A percentile compares a stretch with the other conserved stretches of the same genome.
These are phyloP conservation scores for Chaitophorus viminalis DNA, from an alignment of 2,888 invertebrate genomes.

Conservation along the genomic window DNA sequence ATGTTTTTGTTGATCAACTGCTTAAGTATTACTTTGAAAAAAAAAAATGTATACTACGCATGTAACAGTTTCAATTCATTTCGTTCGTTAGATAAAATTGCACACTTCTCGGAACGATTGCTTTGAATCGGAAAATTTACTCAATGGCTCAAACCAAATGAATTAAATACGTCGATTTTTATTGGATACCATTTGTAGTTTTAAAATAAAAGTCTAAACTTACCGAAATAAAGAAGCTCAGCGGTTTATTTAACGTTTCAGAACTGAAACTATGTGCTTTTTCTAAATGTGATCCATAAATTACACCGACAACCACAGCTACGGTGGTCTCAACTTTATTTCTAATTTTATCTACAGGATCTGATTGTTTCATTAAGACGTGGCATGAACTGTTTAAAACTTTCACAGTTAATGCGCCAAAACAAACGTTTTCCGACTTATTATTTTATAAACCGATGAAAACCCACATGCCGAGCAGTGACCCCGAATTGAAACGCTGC, in stretches of 20 bases:
- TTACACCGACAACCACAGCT: neutral
- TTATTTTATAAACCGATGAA: conserved; percentile 1
- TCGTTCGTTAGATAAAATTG: neutral
- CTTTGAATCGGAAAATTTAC: no score
- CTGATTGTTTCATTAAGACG: conserved; percentile 37
- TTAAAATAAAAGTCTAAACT: conserved; percentile 10
- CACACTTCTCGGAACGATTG: neutral
- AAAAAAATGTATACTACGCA: no score
- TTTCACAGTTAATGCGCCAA: conserved; percentile 20
- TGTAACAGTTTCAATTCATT: no score
- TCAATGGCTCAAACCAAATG: neutral
- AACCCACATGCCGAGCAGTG: neutral
- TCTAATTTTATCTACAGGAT: conserved; percentile 43
- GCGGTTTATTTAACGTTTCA: conserved; percentile 5
- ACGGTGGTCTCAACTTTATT: conserved; percentile 17
- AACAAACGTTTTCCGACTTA: neutral
- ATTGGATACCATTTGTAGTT: neutral
- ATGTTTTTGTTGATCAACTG: no score
- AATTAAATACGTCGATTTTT: conserved; percentile 5
- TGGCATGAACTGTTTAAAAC: conserved; percentile 23
- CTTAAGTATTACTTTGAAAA: no score
- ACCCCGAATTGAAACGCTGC: neutral
- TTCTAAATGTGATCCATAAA: conserved; percentile 18
- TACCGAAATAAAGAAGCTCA: conserved; percentile 17
- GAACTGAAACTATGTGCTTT: conserved; percentile 11